Percentiles rank a stretch among this genome's conserved stretches.
Evolutionary conservation across 2,113 vertebrate species (phyloP).

Genomic region (Heterochromis multidens): DNA sequence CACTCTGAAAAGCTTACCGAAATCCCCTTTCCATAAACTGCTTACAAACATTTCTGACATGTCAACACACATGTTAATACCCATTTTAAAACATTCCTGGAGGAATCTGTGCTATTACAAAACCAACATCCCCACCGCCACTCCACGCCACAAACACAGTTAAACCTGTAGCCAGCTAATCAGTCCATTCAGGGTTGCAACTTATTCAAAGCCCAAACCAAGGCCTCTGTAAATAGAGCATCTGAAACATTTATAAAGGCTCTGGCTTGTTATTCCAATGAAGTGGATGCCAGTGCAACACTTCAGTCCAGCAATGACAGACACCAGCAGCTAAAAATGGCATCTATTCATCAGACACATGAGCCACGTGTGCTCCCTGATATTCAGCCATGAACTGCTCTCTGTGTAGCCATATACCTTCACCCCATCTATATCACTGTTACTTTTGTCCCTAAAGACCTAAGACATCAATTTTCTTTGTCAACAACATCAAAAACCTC

Average conservation of each 20-base stretch:
- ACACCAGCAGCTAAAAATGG: slow-evolving; percentile 60
- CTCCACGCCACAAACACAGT: background rate
- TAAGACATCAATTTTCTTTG: background rate
- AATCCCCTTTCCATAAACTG: slow-evolving; percentile 52
- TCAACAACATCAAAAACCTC: background rate
- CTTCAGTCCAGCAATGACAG: slow-evolving; percentile 48
- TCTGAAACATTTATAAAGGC: slow-evolving; percentile 71
- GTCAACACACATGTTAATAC: slow-evolving; percentile 40
- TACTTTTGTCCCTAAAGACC: background rate
- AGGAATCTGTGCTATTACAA: slow-evolving; percentile 30
- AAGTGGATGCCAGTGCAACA: slow-evolving; percentile 35
- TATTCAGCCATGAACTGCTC: slow-evolving; percentile 13
- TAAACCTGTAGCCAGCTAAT: slow-evolving; percentile 30
- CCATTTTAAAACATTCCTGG: slow-evolving; percentile 26
- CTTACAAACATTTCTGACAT: slow-evolving; percentile 53
- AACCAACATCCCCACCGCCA: slow-evolving; percentile 4
- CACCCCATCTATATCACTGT: background rate
- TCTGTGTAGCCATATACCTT: background rate
- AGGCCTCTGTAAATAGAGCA: slow-evolving; percentile 56
- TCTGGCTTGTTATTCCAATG: slow-evolving; percentile 64
- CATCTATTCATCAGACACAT: slow-evolving; percentile 55
- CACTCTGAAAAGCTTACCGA: slow-evolving; percentile 26
- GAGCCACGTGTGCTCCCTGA: slow-evolving; percentile 29
- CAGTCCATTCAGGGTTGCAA: slow-evolving; percentile 36
- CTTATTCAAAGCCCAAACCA: slow-evolving; percentile 41